Base-by-base conservation (phyloP, 2,888 invertebrate genomes). In the Drosophila quinaria region DNA sequence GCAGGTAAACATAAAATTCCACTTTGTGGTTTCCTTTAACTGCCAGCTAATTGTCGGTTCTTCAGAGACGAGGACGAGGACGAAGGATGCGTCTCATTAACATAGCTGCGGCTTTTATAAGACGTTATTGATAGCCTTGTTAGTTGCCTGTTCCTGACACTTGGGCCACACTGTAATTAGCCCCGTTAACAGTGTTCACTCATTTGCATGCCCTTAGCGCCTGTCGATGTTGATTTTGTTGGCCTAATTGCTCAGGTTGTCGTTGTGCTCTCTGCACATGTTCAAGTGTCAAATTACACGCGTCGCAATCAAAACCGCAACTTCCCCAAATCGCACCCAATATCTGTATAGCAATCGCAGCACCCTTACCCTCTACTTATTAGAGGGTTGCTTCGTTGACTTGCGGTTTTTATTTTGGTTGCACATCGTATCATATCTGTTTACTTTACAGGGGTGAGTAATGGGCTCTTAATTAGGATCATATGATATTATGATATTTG, bases 401-500 rank as follows among this genome's bases (percentile, higher is more conserved):
- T 86, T 90, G 90, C 75, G 91, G 90, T 89, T 76, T 75, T 59
- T 64, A 22, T 84, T 71, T 69, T 68, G 64, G 35, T 55, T 59
- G 11, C 10, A 35, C 29, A 55, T 15, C 33, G 25, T 29, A 22
- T 29, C 37, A 69, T 83, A 87, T 89, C 81, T 90, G 74, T 78
- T 90, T 90, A 86, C 78, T 52, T 54, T 52, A 33, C 46, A 33
- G 65, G 90, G 84, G 74, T 85, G 87, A 60, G 86, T 91, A 90
- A 90, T 90, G 90, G 89, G 66, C 84, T 89, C 90, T 90, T 90
- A 91, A 90, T 90, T 90, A 90, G 90, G 77, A 81, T 81, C 87
- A 91, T 91, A 80, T 72, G 80, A 83, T 65, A 70, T 73, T 80
- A 78, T 72, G 78, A 80, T 67, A 68, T 73, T 75, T 74, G 73